A percentile compares a stretch with the other conserved stretches of the same genome.
These are phyloP conservation scores for Otis tarda DNA, from an alignment of 2,113 vertebrate genomes.

Conservation along the genomic window DNA sequence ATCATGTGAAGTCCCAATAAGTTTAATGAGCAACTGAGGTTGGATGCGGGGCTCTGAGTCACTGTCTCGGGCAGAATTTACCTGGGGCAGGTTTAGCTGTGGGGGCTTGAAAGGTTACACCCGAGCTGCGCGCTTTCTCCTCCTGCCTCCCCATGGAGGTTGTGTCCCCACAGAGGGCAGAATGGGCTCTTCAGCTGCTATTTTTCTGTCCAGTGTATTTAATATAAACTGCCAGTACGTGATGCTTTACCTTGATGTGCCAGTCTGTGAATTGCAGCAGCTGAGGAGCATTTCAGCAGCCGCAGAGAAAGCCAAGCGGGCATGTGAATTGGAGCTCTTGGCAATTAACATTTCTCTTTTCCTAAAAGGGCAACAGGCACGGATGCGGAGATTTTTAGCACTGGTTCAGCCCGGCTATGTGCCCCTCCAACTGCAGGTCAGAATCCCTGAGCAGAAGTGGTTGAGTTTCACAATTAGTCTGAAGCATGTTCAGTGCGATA, in stretches of 20 bases:
- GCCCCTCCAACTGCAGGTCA: neutral
- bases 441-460: conserved; percentile 26
- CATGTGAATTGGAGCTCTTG: neutral
- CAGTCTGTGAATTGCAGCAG: neutral
- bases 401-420: neutral
- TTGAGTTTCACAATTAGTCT: conserved; percentile 34
- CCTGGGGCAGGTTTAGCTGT: neutral
- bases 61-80: neutral
- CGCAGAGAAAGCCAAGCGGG: neutral
- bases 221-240: rapidly evolving
- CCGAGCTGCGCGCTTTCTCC: neutral
- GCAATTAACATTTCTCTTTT: neutral
- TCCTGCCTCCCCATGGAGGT: neutral
- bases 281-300: neutral
- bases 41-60: neutral
- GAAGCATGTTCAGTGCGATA: neutral
- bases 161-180: neutral
- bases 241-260: neutral
- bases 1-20: neutral
- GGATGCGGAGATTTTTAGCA: neutral
- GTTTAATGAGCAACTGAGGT: neutral
- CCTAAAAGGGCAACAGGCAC: neutral
- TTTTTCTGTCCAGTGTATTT: neutral
- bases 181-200: neutral
- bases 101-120: neutral